These are phyloP conservation scores for Mormyrops boulengeri DNA, from an alignment of 2,797 vertebrate species.

Conservation along the genomic window DNA sequence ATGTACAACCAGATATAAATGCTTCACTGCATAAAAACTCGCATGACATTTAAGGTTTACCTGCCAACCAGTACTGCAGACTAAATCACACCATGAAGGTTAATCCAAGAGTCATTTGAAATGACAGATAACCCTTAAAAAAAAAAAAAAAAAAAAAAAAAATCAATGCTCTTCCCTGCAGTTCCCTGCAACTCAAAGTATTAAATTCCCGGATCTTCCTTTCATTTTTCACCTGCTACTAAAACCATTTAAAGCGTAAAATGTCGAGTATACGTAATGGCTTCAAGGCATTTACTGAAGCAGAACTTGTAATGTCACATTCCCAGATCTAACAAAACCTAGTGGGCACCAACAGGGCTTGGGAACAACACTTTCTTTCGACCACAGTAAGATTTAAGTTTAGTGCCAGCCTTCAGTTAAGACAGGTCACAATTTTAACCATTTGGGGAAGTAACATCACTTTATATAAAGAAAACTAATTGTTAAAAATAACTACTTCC, in stretches of 20 bases:
- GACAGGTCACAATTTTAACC: background rate
- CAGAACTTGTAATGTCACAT: background rate
- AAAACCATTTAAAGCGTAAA: background rate
- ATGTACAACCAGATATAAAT: background rate
- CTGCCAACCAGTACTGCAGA: background rate
- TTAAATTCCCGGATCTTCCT: background rate
- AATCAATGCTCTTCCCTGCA: background rate
- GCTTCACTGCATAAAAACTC: background rate
- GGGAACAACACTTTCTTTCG: background rate
- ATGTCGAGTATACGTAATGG: background rate
- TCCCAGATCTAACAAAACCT: background rate
- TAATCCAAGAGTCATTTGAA: background rate
- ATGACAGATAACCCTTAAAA: background rate
- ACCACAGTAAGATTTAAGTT: background rate
- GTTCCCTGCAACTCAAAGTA: background rate
- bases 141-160: background rate
- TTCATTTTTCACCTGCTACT: conserved; percentile 1
- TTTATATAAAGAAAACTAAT: background rate
- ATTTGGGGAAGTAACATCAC: background rate
- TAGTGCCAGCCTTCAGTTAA: background rate
- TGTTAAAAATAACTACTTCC: background rate
- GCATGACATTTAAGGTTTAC: background rate
- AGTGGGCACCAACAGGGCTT: background rate
- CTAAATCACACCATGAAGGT: background rate
- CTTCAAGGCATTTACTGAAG: background rate